Evolutionary conservation across 2,888 invertebrate species (phyloP), one percentile per base, ranked within the genome.

Genomic region (Selenia dentaria): DNA sequence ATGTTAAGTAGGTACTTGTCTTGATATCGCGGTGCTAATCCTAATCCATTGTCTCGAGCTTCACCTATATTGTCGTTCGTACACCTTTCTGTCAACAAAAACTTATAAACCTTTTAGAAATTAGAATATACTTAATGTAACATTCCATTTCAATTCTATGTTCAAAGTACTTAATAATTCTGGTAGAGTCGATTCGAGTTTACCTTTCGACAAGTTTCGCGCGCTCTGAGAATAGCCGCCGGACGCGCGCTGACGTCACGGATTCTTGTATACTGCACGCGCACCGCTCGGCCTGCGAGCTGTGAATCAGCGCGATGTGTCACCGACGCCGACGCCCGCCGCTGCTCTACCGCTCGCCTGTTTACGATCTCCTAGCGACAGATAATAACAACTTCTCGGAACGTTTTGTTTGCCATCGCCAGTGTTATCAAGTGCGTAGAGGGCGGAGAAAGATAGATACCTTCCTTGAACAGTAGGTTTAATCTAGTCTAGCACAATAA

Each of bases 251-350:
- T 86, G 85, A 88, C 86, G 88, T 88, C 88, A 88, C 63, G 66
- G 74, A 80, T 79, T 76, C 79, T 80, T 79, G 75, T n/a, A 70
- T 75, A 67, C 74, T 71, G 75, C 72, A 69, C 77, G 77, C 77
- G 78, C 78, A 74, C 66, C 56, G 36, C 25, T 38, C 39, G 49
- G 42, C 64, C 59, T 18, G 18, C 18, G 18, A 18, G 54, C 60
- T 59, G 72, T 87, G 87, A 87, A 79, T 87, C 87, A 87, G 72
- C 71, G 57, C 73, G 83, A 86, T 88, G 87, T 86, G 88, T 87
- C 88, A 88, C 67, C 69, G 61, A 48, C 65, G 50, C 58, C 60
- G 62, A 57, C 62, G 61, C 59, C 47, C 58, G 63, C 53, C 52
- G 54, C 33, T 5, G 3, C 5, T 22, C 18, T 4, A 18, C 5